Evolutionary conservation across 1,140 invertebrate genomes (phyloP).

Genomic region (Delia radicum): DNA sequence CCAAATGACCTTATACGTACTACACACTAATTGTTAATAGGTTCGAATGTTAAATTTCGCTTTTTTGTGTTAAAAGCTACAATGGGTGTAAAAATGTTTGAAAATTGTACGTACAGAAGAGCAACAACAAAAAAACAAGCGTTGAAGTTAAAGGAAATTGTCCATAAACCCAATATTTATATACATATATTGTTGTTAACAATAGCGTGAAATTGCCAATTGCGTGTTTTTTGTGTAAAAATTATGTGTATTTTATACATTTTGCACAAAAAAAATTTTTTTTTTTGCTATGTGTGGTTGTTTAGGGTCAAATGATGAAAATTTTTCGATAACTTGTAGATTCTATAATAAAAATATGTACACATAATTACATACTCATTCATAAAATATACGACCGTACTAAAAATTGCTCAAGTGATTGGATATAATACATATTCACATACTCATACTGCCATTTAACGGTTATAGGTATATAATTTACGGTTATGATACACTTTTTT

Average conservation of each 20-base stretch:
- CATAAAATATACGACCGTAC: too few relatives aligned
- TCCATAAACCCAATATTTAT: background rate
- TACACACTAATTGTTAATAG: background rate
- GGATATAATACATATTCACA: too few relatives aligned
- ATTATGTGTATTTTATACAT: background rate
- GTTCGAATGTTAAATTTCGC: too few relatives aligned
- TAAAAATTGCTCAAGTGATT: too few relatives aligned
- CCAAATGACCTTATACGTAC: too few relatives aligned
- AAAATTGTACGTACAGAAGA: background rate
- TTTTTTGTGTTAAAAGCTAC: too few relatives aligned
- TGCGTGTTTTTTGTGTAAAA: background rate
- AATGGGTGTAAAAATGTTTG: background rate
- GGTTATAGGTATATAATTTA: too few relatives aligned
- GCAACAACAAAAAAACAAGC: background rate
- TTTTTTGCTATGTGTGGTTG: background rate
- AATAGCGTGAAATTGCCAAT: conserved; percentile 11
- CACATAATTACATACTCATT: too few relatives aligned
- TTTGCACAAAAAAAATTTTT: too few relatives aligned
- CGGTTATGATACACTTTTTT: too few relatives aligned
- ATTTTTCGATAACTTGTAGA: background rate
- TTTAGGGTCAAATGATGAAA: background rate
- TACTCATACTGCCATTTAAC: too few relatives aligned
- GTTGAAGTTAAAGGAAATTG: background rate
- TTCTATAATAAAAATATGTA: too few relatives aligned
- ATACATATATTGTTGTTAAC: background rate